A percentile compares a stretch with the other conserved stretches of the same genome.
Conservation (phyloP, 1,140 invertebrate genomes). For the Pseudomyrmex concolor region DNA sequence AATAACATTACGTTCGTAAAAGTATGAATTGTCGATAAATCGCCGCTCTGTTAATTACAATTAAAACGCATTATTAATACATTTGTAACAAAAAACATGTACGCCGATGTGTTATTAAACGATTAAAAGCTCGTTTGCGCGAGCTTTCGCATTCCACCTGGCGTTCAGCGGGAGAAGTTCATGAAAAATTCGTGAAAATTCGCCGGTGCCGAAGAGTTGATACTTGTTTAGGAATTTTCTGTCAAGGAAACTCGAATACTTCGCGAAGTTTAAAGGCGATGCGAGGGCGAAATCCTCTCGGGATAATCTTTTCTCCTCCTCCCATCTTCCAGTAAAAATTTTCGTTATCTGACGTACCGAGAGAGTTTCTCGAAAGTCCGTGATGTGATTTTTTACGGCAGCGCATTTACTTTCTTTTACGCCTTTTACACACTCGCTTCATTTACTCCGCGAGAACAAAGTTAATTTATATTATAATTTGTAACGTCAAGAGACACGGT, state of each 20-base stretch:
- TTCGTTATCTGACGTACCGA: neutral
- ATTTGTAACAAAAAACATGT: neutral
- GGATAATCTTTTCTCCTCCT: neutral
- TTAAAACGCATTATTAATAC: constrained; percentile 25
- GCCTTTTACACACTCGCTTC: no score
- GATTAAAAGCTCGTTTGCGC: constrained; percentile 16
- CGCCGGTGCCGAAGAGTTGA: neutral
- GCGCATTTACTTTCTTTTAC: no score
- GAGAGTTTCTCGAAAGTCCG: no score
- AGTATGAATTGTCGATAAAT: constrained; percentile 21
- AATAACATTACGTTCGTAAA: constrained; percentile 12
- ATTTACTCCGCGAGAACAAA: no score
- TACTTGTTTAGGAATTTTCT: constrained; percentile 10
- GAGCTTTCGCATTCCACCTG: constrained; percentile 4
- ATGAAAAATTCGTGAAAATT: constrained; percentile 25
- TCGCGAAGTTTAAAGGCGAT: neutral
- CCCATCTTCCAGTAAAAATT: neutral
- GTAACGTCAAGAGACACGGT: no score
- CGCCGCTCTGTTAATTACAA: neutral
- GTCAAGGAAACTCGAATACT: neutral
- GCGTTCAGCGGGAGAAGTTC: neutral
- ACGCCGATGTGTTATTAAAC: constrained; percentile 31
- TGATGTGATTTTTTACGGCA: no score
- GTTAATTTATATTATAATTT: no score
- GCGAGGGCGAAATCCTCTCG: no score